Conservation (phyloP, 2,888 invertebrate genomes). For the Campoletis raptor region DNA sequence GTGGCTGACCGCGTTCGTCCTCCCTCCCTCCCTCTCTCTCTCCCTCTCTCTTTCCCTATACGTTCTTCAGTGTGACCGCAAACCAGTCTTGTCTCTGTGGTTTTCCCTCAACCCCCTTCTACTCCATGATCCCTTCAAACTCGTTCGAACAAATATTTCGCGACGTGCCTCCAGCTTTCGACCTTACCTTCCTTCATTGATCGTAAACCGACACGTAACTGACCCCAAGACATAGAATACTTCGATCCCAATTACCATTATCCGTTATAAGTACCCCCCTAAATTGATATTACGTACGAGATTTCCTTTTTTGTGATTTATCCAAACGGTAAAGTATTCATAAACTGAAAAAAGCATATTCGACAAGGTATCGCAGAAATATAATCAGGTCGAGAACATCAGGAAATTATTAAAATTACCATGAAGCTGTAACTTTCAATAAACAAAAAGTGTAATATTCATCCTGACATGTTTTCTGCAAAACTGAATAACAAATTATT, state of each 20-base stretch:
- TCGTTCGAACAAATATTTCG: slow-evolving; percentile 55
- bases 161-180: slow-evolving; percentile 44
- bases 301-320: background rate
- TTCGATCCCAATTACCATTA: slow-evolving; percentile 18
- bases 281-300: background rate
- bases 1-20: slow-evolving; percentile 48
- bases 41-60: background rate
- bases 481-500: too few species aligned
- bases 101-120: slow-evolving; percentile 3
- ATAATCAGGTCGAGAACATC: background rate
- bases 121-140: slow-evolving; percentile 37
- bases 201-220: background rate
- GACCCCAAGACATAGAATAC: slow-evolving; percentile 4
- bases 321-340: background rate
- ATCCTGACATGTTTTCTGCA: too few species aligned
- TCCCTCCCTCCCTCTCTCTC: background rate
- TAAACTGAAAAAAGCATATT: background rate
- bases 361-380: background rate
- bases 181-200: slow-evolving; percentile 29
- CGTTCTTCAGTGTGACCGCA: slow-evolving; percentile 53
- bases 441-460: background rate
- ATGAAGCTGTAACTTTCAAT: background rate
- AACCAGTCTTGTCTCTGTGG: slow-evolving; percentile 41
- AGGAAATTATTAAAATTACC: background rate
- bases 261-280: background rate